Evolutionary conservation across 2,888 invertebrate genomes (phyloP).

Genomic region (Alitta virens): DNA sequence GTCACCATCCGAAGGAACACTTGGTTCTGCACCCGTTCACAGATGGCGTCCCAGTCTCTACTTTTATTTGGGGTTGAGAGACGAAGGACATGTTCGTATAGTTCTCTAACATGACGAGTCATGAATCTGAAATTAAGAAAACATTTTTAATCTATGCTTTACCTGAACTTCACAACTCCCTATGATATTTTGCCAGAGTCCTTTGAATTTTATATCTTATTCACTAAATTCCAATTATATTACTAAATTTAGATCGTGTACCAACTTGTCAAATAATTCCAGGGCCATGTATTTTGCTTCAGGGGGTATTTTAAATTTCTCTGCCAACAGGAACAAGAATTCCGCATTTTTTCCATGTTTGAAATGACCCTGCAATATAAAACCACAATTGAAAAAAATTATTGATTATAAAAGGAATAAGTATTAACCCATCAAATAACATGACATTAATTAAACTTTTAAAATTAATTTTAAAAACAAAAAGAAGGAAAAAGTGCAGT

Average conservation of each 20-base stretch:
- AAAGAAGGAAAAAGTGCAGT: background rate
- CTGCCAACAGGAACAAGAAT: background rate
- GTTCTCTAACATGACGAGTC: conserved; percentile 44
- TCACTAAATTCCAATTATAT: background rate
- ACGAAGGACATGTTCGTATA: conserved; percentile 40
- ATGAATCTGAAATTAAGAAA: conserved; percentile 43
- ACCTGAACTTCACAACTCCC: too few species aligned
- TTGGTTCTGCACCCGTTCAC: conserved; percentile 48
- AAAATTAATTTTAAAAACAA: background rate
- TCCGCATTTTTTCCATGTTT: background rate
- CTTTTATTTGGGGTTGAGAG: conserved; percentile 27
- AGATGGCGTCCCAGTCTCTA: conserved; percentile 41
- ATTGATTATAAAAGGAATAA: too few species aligned
- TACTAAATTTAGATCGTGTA: background rate
- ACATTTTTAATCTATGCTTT: too few species aligned
- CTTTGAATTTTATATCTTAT: background rate
- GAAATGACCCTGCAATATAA: background rate
- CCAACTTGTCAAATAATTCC: background rate
- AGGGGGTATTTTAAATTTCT: background rate
- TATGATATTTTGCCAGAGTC: too few species aligned
- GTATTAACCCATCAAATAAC: too few species aligned
- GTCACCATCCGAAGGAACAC: conserved; percentile 53
- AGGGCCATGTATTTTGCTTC: background rate
- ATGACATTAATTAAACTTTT: too few species aligned
- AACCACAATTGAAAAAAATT: too few species aligned